Evolutionary conservation across 2,888 invertebrate genomes (phyloP), one percentile per base, ranked within the genome.

Genomic region (Himalopsyche anomala): DNA sequence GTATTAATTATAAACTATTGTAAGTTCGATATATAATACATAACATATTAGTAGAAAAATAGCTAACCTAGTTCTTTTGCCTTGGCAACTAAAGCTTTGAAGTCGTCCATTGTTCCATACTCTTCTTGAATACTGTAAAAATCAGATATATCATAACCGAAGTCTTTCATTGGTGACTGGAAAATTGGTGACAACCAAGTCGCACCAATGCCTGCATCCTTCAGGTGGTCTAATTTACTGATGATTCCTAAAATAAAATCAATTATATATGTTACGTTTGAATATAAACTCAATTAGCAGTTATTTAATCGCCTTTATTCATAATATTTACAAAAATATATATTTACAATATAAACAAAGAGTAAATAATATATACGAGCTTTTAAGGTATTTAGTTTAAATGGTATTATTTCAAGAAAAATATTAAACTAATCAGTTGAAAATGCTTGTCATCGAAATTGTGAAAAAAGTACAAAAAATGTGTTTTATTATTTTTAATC

Each of bases 141-240:
- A 90, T 97, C 94, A 0, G 95, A 93, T 81, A 96, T 94, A 89
- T 97, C 97, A 89, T 96, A 97, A 0, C 97, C 97, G 89, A 95
- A 96, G 90, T 97, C 97, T 1, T 94, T 92, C 95, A 96, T 95
- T 0, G 97, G 96, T 0, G 96, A 96, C 85, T 93, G 93, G 89
- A 91, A 93, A 51, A 97, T 95, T 0, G 97, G 96, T 79, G 95
- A 95, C 4, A 97, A 89, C 95, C 95, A 96, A 0, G 96, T 92
- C 0, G 95, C 95, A 0, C 94, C 94, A 2, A 96, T 93, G 15
- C 95, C 95, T 4, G 96, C 90, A n/a, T 95, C 95, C 55, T 94
- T 94, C 79, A 97, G 91, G 89, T 97, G 95, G 38, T 94, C 92
- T 38, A 95, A 89, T 87, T 93, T 94, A 11, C 93, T 92, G 4